Evolutionary conservation across 64 coral and sea anemone species (phyloP).

Genomic region (Pachyseris speciosa): DNA sequence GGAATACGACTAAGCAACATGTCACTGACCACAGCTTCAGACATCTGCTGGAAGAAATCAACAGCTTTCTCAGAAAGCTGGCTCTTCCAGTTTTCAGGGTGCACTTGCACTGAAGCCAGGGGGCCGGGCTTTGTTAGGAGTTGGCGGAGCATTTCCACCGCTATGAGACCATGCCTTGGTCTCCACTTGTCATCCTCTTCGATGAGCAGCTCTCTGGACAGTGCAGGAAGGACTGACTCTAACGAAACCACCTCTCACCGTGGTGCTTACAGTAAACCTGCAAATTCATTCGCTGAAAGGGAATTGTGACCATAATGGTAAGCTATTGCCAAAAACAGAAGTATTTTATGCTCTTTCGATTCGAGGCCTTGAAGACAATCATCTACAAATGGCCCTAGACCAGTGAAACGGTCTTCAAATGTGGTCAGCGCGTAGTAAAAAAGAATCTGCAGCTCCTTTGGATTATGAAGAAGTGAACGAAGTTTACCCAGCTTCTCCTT

Average conservation of each 20-base stretch:
- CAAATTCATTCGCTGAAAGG: conserved; percentile 20
- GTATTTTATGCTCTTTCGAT: background rate
- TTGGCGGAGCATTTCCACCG: conserved; percentile 40
- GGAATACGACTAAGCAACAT: conserved; percentile 35
- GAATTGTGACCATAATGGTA: conserved; percentile 58
- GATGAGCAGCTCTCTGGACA: conserved; percentile 18
- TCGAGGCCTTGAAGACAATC: conserved; percentile 50
- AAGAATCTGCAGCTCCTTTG: conserved; percentile 61
- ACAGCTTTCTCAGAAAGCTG: conserved; percentile 51
- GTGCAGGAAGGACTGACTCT: conserved; percentile 10
- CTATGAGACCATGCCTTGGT: conserved; percentile 52
- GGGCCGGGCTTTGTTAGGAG: background rate
- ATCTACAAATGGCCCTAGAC: conserved; percentile 48
- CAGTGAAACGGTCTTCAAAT: conserved; percentile 61
- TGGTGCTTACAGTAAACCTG: background rate
- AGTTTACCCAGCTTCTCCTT: background rate
- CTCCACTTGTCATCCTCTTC: conserved; percentile 80
- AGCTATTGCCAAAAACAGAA: conserved; percentile 71
- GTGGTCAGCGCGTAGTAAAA: conserved; percentile 73
- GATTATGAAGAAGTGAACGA: background rate
- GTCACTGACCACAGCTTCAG: background rate
- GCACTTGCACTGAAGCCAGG: background rate
- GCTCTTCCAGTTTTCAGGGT: conserved; percentile 60
- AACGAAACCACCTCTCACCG: background rate
- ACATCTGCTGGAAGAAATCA: conserved; percentile 51